These are phyloP conservation scores for Hedychridium roseum DNA, from an alignment of 2,888 invertebrate genomes.

Conservation along the genomic window DNA sequence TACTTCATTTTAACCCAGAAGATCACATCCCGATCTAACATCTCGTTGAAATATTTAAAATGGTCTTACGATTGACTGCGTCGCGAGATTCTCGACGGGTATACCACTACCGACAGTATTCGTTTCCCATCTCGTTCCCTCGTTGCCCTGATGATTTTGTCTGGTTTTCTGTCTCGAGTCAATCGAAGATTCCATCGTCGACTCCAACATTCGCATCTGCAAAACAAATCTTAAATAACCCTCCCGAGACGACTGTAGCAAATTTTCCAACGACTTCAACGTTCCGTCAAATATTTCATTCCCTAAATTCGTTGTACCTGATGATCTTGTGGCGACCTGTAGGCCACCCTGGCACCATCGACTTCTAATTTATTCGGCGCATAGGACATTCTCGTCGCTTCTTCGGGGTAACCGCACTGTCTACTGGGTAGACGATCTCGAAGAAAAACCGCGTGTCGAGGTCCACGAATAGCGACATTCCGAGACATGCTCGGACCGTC, in stretches of 20 bases:
- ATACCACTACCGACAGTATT: constrained; percentile 16
- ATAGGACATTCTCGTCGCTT: constrained; percentile 44
- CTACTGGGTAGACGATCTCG: constrained; percentile 51
- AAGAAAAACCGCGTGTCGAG: constrained; percentile 57
- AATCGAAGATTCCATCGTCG: not conserved
- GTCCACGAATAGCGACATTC: constrained; percentile 47
- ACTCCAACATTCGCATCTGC: constrained; percentile 32
- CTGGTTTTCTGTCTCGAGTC: no score
- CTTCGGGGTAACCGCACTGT: constrained; percentile 51
- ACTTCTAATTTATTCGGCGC: constrained; percentile 49
- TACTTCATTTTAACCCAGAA: no score
- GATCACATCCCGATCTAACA: no score
- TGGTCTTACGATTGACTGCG: constrained; percentile 25
- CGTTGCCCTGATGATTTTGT: no score
- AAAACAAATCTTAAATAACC: not conserved
- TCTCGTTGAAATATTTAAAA: not conserved
- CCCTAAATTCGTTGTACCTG: constrained; percentile 32
- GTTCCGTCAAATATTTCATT: not conserved
- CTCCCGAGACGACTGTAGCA: not conserved
- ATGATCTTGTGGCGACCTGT: constrained; percentile 46
- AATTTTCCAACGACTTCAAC: no score
- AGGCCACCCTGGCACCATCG: constrained; percentile 43
- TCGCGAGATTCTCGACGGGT: constrained; percentile 23
- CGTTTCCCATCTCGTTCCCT: constrained; percentile 31
- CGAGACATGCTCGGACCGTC: constrained; percentile 39